A percentile compares a stretch with the other conserved stretches of the same genome.
Evolutionary conservation across 2,888 invertebrate genomes (phyloP).

Genomic region (Meandrusa payeni): DNA sequence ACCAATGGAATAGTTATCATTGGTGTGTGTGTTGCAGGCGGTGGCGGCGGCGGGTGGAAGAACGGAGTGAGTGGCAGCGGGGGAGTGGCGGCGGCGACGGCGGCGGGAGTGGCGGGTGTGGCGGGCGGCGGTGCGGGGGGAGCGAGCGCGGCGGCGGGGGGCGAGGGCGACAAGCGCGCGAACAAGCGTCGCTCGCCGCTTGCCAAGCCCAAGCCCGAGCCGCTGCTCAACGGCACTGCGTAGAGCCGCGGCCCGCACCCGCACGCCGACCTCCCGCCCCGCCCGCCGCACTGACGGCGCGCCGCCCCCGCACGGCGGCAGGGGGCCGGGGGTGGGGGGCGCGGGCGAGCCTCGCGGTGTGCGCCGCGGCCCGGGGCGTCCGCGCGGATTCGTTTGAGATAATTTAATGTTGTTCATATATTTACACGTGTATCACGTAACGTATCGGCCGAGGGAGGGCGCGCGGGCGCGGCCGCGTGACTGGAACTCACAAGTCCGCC

Average conservation of each 20-base stretch:
- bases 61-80: conserved; percentile 47
- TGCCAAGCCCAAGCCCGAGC: conserved; percentile 80
- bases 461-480: conserved; percentile 22
- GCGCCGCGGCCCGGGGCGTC: conserved; percentile 28
- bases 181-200: conserved; percentile 58
- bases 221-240: conserved; percentile 85
- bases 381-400: conserved; percentile 20
- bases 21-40: conserved; percentile 12
- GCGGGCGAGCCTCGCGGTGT: neutral
- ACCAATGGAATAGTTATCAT: too few relatives aligned
- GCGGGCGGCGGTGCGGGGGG: conserved; percentile 40
- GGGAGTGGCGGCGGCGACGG: conserved; percentile 27
- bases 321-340: conserved; percentile 26
- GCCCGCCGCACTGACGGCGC: conserved; percentile 15
- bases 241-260: conserved; percentile 39
- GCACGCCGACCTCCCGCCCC: conserved; percentile 12
- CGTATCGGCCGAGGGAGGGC: too few relatives aligned
- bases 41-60: conserved; percentile 69
- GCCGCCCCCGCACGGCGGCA: conserved; percentile 22
- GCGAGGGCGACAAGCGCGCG: conserved; percentile 29
- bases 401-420: conserved; percentile 19
- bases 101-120: conserved; percentile 39
- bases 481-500: conserved; percentile 22
- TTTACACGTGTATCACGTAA: conserved; percentile 24
- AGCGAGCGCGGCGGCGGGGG: conserved; percentile 29